Conservation (phyloP, 2,888 invertebrate genomes). For the Mesopsocus fuscifrons region DNA sequence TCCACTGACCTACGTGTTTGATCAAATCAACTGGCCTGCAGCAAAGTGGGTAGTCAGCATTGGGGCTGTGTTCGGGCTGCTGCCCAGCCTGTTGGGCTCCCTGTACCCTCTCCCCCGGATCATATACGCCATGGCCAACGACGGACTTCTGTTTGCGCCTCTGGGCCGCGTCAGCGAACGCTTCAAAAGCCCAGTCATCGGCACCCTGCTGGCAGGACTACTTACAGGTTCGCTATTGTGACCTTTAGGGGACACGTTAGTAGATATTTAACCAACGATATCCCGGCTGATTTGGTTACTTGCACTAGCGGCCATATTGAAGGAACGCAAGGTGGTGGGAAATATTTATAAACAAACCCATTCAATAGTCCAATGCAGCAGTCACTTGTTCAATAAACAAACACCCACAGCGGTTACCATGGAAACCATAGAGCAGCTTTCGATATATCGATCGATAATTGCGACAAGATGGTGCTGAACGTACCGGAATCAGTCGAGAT, state of each 20-base stretch:
- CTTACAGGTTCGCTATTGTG: constrained; percentile 34
- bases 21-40: constrained; percentile 26
- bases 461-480: too few relatives aligned
- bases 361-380: too few relatives aligned
- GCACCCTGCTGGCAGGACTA: constrained; percentile 49
- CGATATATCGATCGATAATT: too few relatives aligned
- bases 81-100: constrained; percentile 51
- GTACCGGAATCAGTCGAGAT: too few relatives aligned
- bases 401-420: too few relatives aligned
- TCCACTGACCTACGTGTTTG: constrained; percentile 31
- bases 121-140: constrained; percentile 80
- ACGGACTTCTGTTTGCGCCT: constrained; percentile 67
- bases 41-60: constrained; percentile 33
- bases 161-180: constrained; percentile 54
- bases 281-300: too few relatives aligned
- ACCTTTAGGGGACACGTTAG: constrained; percentile 23
- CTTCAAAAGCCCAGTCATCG: constrained; percentile 54
- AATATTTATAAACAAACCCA: too few relatives aligned
- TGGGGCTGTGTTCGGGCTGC: constrained; percentile 34
- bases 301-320: too few relatives aligned
- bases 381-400: too few relatives aligned
- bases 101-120: constrained; percentile 70
- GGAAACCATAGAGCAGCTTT: too few relatives aligned
- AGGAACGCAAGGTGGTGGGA: too few relatives aligned
- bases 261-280: too few relatives aligned